A percentile compares a stretch with the other conserved stretches of the same genome.
Evolutionary conservation across 2,113 vertebrate genomes (phyloP).

Genomic region (Thamnaconus septentrionalis): DNA sequence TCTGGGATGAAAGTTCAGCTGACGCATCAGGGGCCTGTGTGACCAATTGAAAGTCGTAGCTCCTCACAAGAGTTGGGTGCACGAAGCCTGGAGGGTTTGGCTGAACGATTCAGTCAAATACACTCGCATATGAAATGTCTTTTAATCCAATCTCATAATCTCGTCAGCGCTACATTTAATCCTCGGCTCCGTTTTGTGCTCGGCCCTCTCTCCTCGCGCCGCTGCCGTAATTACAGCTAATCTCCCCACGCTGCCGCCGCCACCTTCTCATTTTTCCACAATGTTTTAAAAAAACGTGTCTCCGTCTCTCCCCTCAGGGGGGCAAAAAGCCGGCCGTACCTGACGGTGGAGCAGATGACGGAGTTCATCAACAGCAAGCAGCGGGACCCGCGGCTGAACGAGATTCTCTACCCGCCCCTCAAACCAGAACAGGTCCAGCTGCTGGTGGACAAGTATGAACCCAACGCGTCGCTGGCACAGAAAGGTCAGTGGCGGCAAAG

Average conservation of each 20-base stretch:
- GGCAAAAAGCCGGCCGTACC: slow-evolving; percentile 89
- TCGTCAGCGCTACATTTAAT: slow-evolving; percentile 53
- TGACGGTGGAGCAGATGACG: slow-evolving; percentile 94
- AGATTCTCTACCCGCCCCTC: slow-evolving; percentile 95
- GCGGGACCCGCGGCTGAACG: slow-evolving; percentile 93
- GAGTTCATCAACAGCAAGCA: slow-evolving; percentile 96
- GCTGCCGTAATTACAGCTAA: slow-evolving; percentile 35
- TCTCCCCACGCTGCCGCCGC: slow-evolving; percentile 7
- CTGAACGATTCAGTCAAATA: slow-evolving; percentile 33
- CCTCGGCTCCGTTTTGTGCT: slow-evolving; percentile 21
- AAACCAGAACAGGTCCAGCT: slow-evolving; percentile 95
- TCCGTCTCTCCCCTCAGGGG: slow-evolving; percentile 74
- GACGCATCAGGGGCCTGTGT: neutral
- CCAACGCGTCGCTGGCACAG: slow-evolving; percentile 81
- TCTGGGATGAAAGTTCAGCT: too few species aligned
- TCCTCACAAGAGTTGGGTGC: slow-evolving; percentile 57
- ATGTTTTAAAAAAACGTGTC: too few species aligned
- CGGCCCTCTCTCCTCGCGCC: slow-evolving; percentile 7
- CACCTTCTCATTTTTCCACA: slow-evolving; percentile 2
- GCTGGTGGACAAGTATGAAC: slow-evolving; percentile 96
- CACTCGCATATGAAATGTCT: slow-evolving; percentile 40
- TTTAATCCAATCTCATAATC: slow-evolving; percentile 63
- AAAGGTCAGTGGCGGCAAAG: slow-evolving; percentile 83
- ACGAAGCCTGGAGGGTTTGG: slow-evolving; percentile 34
- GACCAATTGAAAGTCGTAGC: slow-evolving; percentile 39